Conservation (phyloP, 2,888 invertebrate genomes). For the Agrotis clavis region DNA sequence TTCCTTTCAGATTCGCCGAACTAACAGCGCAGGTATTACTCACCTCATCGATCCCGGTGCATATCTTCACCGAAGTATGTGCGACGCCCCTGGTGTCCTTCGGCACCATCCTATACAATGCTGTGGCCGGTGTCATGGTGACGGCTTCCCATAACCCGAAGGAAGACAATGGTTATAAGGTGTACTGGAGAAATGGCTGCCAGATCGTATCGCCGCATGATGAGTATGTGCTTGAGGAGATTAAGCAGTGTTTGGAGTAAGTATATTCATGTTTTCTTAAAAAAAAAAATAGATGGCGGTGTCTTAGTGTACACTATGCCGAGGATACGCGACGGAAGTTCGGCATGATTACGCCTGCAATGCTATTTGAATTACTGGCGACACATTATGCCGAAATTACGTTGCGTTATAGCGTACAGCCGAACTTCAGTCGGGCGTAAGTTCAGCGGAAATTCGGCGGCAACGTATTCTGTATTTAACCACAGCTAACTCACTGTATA, state of each 20-base stretch:
- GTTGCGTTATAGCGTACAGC: no score
- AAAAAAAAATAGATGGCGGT: no score
- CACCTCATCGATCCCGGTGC: conserved; percentile 94
- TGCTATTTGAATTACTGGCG: no score
- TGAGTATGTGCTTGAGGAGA: conserved; percentile 95
- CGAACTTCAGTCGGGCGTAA: no score
- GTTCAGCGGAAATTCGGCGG: no score
- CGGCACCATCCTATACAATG: conserved; percentile 93
- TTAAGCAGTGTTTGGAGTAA: conserved; percentile 93
- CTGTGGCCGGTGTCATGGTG: conserved; percentile 97
- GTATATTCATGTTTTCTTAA: conserved; percentile 57
- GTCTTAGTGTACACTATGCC: no score
- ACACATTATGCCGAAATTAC: no score
- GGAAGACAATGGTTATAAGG: conserved; percentile 99
- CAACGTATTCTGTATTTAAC: no score
- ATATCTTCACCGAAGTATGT: conserved; percentile 94
- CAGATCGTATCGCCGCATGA: conserved; percentile 99
- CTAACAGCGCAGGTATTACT: conserved; percentile 96
- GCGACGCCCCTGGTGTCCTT: conserved; percentile 99
- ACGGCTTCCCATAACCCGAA: conserved; percentile 99
- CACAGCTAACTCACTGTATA: no score
- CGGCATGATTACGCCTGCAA: no score
- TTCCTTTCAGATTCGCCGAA: conserved; percentile 96
- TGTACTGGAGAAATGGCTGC: conserved; percentile 98
- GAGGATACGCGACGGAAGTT: no score